Evolutionary conservation across 2,113 vertebrate genomes (phyloP).

Genomic region (Menidia beryllina): DNA sequence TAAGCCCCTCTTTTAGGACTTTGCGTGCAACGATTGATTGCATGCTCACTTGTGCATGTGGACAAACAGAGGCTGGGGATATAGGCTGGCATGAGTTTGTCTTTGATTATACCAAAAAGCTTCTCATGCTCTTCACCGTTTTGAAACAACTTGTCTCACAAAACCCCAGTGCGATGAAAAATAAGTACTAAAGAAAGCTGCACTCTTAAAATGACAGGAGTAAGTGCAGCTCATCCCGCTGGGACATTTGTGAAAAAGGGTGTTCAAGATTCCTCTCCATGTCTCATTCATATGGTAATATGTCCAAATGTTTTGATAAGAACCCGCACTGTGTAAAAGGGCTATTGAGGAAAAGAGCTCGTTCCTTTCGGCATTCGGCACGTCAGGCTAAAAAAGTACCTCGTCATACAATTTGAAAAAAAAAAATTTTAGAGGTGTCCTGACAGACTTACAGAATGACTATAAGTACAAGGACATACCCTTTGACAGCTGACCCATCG

Average conservation of each 20-base stretch:
- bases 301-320: conserved; percentile 34
- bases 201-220: not conserved
- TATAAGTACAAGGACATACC: not conserved
- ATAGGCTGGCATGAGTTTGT: conserved; percentile 20
- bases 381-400: not conserved
- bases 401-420: too few relatives aligned
- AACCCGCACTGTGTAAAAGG: conserved; percentile 3
- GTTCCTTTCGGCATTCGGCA: not conserved
- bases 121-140: conserved; percentile 11
- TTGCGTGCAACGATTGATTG: too few relatives aligned
- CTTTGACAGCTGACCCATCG: not conserved
- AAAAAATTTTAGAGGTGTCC: too few relatives aligned
- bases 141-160: conserved; percentile 19
- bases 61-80: conserved; percentile 15
- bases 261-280: conserved; percentile 26
- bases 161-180: conserved; percentile 18
- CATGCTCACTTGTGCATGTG: conserved; percentile 6
- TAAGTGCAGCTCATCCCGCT: conserved; percentile 20
- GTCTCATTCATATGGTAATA: conserved; percentile 63
- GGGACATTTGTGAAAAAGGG: conserved; percentile 9
- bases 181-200: not conserved
- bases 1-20: conserved; percentile 54
- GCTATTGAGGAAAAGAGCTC: not conserved
- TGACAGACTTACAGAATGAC: too few relatives aligned
- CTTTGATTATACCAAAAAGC: conserved; percentile 32